These are phyloP conservation scores for Dicyrtoma fusca DNA, from an alignment of 2,888 invertebrate species.

Conservation along the genomic window DNA sequence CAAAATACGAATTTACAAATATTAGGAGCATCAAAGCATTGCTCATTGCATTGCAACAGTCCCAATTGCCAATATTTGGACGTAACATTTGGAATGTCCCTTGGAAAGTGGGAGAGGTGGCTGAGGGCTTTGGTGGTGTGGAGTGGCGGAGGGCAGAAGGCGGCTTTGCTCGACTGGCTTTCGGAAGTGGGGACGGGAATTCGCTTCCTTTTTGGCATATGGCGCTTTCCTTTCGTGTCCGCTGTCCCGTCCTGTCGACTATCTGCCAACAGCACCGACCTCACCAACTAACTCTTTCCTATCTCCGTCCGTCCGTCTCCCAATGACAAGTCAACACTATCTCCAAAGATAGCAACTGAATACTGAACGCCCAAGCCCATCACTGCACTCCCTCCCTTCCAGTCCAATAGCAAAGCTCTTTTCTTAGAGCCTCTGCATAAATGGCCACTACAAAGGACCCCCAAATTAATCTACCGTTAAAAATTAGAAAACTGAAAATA, in stretches of 20 bases:
- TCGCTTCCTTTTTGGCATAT: constrained; percentile 37
- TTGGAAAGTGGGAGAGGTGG: background rate
- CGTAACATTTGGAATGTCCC: too few relatives aligned
- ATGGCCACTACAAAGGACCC: too few relatives aligned
- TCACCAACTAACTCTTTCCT: background rate
- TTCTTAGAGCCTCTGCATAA: too few relatives aligned
- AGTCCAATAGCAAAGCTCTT: too few relatives aligned
- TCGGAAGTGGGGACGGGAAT: constrained; percentile 38
- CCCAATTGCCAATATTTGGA: too few relatives aligned
- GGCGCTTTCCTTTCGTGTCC: constrained; percentile 21
- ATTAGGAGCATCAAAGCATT: too few relatives aligned
- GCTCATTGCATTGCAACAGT: too few relatives aligned
- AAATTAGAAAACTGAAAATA: too few relatives aligned
- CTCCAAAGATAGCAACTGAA: too few relatives aligned
- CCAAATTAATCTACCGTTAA: too few relatives aligned
- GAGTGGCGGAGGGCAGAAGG: constrained; percentile 1
- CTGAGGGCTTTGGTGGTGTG: background rate
- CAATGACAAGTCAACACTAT: constrained; percentile 4
- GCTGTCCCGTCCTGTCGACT: constrained; percentile 15
- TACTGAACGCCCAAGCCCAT: background rate
- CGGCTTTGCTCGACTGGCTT: constrained; percentile 23
- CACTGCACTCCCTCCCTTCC: constrained; percentile 4
- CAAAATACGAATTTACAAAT: too few relatives aligned
- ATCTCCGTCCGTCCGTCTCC: background rate
- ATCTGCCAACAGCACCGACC: constrained; percentile 24